These are phyloP conservation scores for Drosophila paucipuncta DNA, from an alignment of 2,888 invertebrate genomes.

Conservation along the genomic window DNA sequence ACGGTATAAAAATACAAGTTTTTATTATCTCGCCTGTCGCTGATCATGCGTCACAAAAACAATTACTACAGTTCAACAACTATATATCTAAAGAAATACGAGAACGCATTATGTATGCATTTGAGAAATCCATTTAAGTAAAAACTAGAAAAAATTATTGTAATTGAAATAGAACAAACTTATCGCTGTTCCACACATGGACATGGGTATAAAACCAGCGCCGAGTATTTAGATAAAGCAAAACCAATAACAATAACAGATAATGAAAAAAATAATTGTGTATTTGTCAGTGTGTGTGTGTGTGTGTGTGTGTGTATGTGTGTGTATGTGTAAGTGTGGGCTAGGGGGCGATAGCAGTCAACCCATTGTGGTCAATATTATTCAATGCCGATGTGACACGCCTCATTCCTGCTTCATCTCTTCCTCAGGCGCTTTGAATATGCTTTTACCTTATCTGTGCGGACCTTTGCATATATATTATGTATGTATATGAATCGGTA, in stretches of 20 bases:
- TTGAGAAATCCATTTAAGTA: conserved; percentile 42
- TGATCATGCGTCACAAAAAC: conserved; percentile 55
- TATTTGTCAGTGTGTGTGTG: conserved; percentile 3
- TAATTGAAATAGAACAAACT: conserved; percentile 58
- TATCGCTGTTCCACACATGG: conserved; percentile 35
- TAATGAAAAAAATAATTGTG: conserved; percentile 46
- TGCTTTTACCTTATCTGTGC: conserved; percentile 62
- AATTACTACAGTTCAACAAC: conserved; percentile 34
- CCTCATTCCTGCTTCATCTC: conserved; percentile 17
- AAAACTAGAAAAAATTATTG: conserved; percentile 37
- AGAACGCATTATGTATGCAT: conserved; percentile 23
- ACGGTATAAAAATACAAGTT: conserved; percentile 56
- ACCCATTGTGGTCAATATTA: conserved; percentile 73
- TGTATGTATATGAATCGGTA: not conserved
- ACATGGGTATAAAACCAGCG: conserved; percentile 61
- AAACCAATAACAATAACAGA: conserved; percentile 62
- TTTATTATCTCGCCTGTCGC: conserved; percentile 63
- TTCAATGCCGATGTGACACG: conserved; percentile 59
- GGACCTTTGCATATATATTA: conserved; percentile 20
- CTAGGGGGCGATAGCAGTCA: conserved; percentile 30
- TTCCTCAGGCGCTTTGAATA: conserved; percentile 20
- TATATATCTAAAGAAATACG: conserved; percentile 30
- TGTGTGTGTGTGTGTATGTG: conserved; percentile 6
- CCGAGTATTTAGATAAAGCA: conserved; percentile 74
- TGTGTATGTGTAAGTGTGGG: conserved; percentile 8